phyloP scores from a whole-genome alignment of 2,113 vertebrate species.

The Gallinago undulata region DNA sequence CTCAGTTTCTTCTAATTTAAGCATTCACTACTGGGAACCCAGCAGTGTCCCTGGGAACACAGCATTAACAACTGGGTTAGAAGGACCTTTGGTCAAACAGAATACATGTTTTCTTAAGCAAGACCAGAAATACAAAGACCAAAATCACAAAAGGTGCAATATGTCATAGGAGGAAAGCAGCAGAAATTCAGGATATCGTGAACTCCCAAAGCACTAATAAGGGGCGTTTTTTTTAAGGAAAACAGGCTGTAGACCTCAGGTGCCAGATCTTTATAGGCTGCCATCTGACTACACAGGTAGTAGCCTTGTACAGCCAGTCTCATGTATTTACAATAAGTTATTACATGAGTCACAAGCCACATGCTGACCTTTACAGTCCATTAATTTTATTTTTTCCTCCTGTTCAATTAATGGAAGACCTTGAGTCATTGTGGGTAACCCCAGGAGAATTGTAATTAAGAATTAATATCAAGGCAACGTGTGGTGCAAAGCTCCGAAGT shows the following conservation, averaged over 20 bases:
- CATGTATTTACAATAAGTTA: constrained; percentile 18
- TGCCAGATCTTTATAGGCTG: neutral
- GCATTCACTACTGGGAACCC: neutral
- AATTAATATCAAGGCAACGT: neutral
- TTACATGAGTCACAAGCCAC: constrained; percentile 20
- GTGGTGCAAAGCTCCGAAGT: neutral
- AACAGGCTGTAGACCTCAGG: neutral
- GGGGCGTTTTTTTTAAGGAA: neutral
- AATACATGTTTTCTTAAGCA: neutral
- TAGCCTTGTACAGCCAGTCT: neutral
- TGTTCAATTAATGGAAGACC: constrained; percentile 62
- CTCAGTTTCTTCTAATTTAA: neutral
- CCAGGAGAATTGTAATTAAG: constrained; percentile 34
- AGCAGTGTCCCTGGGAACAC: neutral
- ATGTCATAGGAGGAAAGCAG: neutral
- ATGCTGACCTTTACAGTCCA: constrained; percentile 56
- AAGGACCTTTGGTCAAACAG: neutral
- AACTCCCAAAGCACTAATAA: neutral
- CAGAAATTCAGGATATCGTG: neutral
- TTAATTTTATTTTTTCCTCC: constrained; percentile 62
- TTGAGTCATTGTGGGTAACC: constrained; percentile 41
- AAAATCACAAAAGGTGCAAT: neutral
- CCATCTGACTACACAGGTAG: neutral
- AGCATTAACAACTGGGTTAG: neutral
- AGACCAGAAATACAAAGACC: neutral